Percentiles rank a stretch among this genome's conserved stretches.
phyloP scores from a whole-genome alignment of 2,797 vertebrate genomes.

The Labeo calbasu region DNA sequence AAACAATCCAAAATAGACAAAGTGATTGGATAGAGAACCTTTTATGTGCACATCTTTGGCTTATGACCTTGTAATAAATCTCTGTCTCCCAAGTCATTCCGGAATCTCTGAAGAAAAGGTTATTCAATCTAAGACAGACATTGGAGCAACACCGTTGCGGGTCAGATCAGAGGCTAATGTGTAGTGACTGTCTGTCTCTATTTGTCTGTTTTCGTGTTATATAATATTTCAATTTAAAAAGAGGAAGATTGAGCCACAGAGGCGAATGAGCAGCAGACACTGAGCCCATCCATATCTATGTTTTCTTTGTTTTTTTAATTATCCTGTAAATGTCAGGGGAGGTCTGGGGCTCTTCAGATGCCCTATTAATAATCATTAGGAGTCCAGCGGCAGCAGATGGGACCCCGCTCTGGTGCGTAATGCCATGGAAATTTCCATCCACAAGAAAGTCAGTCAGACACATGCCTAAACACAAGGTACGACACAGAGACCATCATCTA shows the following conservation, averaged over 20 bases:
- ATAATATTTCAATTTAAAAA: constrained; percentile 2
- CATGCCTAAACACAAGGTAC: background rate
- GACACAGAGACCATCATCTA: background rate
- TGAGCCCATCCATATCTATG: background rate
- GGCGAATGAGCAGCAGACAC: background rate
- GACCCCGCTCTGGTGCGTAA: constrained; percentile 25
- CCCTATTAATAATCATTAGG: constrained; percentile 47
- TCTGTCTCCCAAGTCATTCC: background rate
- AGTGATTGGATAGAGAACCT: background rate
- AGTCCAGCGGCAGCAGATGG: constrained; percentile 46
- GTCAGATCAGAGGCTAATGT: constrained; percentile 22
- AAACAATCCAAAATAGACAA: constrained; percentile 16
- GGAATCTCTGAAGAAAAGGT: background rate
- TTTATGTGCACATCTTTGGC: background rate
- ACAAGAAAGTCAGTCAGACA: background rate
- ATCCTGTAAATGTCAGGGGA: constrained; percentile 33
- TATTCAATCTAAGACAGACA: constrained; percentile 1
- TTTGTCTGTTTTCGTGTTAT: constrained; percentile 6
- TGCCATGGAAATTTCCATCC: constrained; percentile 41
- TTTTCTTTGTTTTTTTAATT: constrained; percentile 33
- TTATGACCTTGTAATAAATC: constrained; percentile 13
- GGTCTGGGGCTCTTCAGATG: constrained; percentile 25
- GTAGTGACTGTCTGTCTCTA: constrained; percentile 13
- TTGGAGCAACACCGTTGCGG: background rate
- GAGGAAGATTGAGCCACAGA: constrained; percentile 40